Conservation (phyloP, 2,113 vertebrate species). For the Ophthalmolycus amberensis region DNA sequence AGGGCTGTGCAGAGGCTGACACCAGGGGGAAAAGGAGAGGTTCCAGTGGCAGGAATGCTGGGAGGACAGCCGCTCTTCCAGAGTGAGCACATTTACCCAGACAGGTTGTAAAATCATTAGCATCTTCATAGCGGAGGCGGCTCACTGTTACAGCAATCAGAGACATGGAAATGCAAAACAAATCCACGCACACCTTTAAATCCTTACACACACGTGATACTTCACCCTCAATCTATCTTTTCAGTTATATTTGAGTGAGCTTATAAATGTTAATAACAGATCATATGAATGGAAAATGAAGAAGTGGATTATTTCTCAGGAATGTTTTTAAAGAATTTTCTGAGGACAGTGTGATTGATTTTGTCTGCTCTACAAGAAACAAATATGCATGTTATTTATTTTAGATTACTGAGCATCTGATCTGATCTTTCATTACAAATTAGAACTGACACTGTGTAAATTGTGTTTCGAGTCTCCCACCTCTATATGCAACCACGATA, state of each 20-base stretch:
- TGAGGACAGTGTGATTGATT: neutral
- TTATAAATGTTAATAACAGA: neutral
- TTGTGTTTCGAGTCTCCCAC: neutral
- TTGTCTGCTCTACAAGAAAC: neutral
- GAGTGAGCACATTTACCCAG: constrained; percentile 40
- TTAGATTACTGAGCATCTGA: neutral
- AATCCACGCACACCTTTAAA: neutral
- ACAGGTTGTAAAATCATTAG: constrained; percentile 75
- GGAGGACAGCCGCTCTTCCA: constrained; percentile 30
- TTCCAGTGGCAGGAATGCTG: constrained; percentile 40
- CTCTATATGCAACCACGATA: neutral
- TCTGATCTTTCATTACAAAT: neutral
- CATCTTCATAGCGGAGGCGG: constrained; percentile 29
- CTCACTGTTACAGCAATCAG: neutral
- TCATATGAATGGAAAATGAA: neutral
- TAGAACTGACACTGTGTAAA: neutral
- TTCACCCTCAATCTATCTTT: neutral
- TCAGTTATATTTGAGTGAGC: neutral
- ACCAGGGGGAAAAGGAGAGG: constrained; percentile 35
- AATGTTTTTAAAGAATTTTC: neutral
- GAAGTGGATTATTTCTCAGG: neutral
- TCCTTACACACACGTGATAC: neutral
- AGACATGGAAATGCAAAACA: neutral
- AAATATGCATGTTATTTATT: too few species aligned
- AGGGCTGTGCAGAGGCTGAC: constrained; percentile 38